Evolutionary conservation across 2,888 invertebrate genomes (phyloP), one percentile per base, ranked within the genome.

Genomic region (Pseudococcus longispinus): DNA sequence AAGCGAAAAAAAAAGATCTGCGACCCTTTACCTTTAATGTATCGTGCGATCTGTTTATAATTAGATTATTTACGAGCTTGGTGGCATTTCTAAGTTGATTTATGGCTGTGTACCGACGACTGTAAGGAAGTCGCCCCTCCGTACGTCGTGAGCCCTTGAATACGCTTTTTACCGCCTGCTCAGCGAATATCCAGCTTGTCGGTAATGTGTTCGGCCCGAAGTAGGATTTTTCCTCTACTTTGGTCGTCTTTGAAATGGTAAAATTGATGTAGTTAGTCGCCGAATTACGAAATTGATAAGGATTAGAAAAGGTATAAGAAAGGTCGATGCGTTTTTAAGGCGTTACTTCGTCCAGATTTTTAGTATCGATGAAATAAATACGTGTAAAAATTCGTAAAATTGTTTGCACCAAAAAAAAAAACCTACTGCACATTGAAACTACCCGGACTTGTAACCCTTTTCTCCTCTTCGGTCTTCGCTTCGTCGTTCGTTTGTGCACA

Each of bases 1-100:
- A 60, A 60, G 60, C 60, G 60, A 60, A 60, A 60, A 60, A 60
- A 60, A 60, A 60, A 60, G 60, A 65, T 65, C 65, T 65, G 65
- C 65, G 65, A 65, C 23, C 65, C 65, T 65, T 65, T 65, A 65
- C 65, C 65, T 65, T 65, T 65, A 65, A 65, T 65, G 65, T 26
- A 65, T 65, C 65, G 65, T 65, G 26, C 65, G 65, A 65, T 65
- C 65, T 65, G 65, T 65, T 65, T 65, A 65, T 65, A 65, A 65
- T 65, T 65, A 65, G 65, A 65, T 65, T 65, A 65, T 65, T 65
- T 65, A 65, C 65, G 65, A 65, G 65, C 65, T 65, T 26, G 65
- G 65, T 65, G 65, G 65, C 65, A 65, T 65, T 65, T 65, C 65
- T 65, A 65, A 65, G 65, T 65, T 65, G 65, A 65, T 65, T 65